Evolutionary conservation across 2,797 vertebrate genomes (phyloP).

Genomic region (Hafferia zeledoni): DNA sequence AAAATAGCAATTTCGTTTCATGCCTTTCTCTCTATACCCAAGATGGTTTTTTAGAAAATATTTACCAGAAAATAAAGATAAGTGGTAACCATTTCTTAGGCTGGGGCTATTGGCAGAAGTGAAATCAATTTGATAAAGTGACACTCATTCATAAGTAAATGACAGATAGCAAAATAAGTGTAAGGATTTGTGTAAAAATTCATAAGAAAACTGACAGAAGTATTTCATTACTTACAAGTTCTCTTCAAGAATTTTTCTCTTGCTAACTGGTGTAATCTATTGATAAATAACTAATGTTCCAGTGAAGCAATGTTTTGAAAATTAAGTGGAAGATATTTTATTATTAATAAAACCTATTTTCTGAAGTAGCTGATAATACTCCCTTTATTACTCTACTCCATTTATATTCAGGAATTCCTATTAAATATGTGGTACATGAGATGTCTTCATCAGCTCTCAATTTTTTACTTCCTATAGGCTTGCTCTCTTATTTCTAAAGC

Average conservation of each 20-base stretch:
- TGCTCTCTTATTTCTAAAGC: background rate
- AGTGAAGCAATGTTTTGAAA: background rate
- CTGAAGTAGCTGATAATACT: background rate
- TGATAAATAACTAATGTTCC: background rate
- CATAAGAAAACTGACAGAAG: background rate
- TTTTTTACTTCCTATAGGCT: background rate
- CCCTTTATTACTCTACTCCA: background rate
- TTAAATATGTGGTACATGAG: accelerated
- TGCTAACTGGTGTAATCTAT: background rate
- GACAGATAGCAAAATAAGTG: background rate
- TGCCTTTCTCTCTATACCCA: background rate
- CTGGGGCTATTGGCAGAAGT: background rate
- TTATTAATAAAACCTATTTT: background rate
- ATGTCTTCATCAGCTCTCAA: background rate
- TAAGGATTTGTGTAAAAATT: background rate
- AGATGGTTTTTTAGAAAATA: background rate
- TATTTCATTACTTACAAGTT: background rate
- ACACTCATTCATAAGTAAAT: background rate
- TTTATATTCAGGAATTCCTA: background rate
- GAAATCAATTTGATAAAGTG: background rate
- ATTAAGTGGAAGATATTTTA: background rate
- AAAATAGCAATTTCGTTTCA: slow-evolving; percentile 5
- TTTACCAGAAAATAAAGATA: background rate
- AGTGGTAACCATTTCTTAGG: background rate
- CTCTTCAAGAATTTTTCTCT: background rate